These are phyloP conservation scores for Cyaniris semiargus DNA, from an alignment of 2,888 invertebrate species.

Conservation along the genomic window DNA sequence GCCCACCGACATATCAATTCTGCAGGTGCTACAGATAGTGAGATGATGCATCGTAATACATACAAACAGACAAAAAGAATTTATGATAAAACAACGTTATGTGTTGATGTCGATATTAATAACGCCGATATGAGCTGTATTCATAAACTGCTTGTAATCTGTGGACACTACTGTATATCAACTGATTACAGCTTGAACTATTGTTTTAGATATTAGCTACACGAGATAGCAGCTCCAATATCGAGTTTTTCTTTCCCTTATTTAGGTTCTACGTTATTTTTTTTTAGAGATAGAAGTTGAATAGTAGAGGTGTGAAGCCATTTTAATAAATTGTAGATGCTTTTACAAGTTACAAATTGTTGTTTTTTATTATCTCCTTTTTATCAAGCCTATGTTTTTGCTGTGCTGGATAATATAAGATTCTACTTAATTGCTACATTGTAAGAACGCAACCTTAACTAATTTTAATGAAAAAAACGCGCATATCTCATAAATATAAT, in stretches of 20 bases:
- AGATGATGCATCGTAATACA: slow-evolving; percentile 13
- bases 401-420: background rate
- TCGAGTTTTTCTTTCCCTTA: background rate
- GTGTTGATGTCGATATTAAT: slow-evolving; percentile 40
- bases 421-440: background rate
- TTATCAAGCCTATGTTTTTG: slow-evolving; percentile 1
- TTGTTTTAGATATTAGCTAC: slow-evolving; percentile 44
- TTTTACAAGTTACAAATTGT: slow-evolving; percentile 15
- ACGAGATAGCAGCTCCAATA: slow-evolving; percentile 30
- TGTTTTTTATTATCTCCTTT: background rate
- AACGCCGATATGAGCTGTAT: slow-evolving; percentile 43
- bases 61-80: slow-evolving; percentile 18
- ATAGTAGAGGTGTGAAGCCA: background rate
- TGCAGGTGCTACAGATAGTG: slow-evolving; percentile 15
- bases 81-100: background rate
- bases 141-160: slow-evolving; percentile 43
- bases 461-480: background rate
- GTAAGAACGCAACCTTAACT: background rate
- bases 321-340: background rate
- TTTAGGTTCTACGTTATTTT: background rate
- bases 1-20: background rate
- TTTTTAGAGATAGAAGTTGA: background rate
- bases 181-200: slow-evolving; percentile 44
- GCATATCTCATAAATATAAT: no score
- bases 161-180: slow-evolving; percentile 38